phyloP scores from a whole-genome alignment of 1,140 invertebrate species.

The Tigriopus japonicus region DNA sequence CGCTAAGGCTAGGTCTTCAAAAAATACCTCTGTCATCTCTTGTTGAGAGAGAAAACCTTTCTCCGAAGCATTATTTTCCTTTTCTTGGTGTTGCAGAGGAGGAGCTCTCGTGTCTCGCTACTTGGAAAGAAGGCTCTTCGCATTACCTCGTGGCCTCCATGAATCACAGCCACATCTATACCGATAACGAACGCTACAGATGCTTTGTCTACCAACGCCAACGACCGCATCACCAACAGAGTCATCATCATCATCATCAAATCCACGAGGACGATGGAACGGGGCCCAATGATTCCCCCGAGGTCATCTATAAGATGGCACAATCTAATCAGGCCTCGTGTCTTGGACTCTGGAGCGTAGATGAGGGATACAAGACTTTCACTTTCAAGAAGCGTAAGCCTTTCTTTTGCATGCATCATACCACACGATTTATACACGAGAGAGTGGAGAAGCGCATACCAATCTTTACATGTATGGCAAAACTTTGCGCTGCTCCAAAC shows the following conservation, averaged over 20 bases:
- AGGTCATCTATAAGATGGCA: slow-evolving; percentile 9
- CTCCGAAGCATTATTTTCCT: not conserved
- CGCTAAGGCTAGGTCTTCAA: too few species aligned
- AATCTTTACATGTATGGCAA: too few species aligned
- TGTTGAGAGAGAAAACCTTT: too few species aligned
- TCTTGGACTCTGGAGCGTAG: not conserved
- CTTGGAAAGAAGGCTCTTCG: slow-evolving; percentile 72
- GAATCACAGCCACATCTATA: slow-evolving; percentile 10
- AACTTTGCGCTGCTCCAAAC: too few species aligned
- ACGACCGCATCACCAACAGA: too few species aligned
- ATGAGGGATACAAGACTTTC: slow-evolving; percentile 5
- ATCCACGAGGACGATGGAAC: not conserved
- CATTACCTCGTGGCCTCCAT: slow-evolving; percentile 44
- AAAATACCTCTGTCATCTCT: too few species aligned
- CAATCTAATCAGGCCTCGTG: not conserved
- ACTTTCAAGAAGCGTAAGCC: slow-evolving; percentile 8
- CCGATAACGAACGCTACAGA: slow-evolving; percentile 9
- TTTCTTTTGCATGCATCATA: slow-evolving; percentile 1
- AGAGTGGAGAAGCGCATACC: too few species aligned
- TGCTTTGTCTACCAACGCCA: slow-evolving; percentile 13
- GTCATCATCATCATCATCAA: too few species aligned
- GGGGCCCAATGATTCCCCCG: too few species aligned
- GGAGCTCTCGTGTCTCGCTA: slow-evolving; percentile 60
- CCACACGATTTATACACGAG: too few species aligned
- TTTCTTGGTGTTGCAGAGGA: slow-evolving; percentile 42